Base-by-base conservation (phyloP, 2,888 invertebrate genomes). In the Napeogenes inachia region DNA sequence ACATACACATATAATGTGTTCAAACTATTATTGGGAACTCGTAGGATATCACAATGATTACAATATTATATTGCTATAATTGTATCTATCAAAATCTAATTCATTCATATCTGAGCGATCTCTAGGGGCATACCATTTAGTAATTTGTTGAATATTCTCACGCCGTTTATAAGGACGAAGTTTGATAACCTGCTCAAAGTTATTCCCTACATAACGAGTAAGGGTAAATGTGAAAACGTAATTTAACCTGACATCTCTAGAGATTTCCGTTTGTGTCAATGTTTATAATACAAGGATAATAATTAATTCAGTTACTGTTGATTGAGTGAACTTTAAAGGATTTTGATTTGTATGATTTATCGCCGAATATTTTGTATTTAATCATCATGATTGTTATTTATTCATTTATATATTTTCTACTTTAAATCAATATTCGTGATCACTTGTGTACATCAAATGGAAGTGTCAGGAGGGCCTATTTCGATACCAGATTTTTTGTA, bases 111-210 rank as follows among this genome's bases (percentile, higher is more conserved):
- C 57, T 45, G 56, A 57, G 56, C 60, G 60, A 65, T 56, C 66
- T 60, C 60, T 8, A 54, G 62, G 60, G 61, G 58, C 58, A 38
- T 53, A 61, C 62, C 64, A 65, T 66, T 62, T 59, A 59, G 65
- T 69, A 69, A 70, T 68, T 72, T 64, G 69, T 67, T 70, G 70
- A 65, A 70, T 72, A 68, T 72, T 73, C 70, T 73, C 68, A 69
- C 70, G 67, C 72, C 71, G 71, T 73, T 73, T 73, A 65, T 65
- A 69, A 69, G 70, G 73, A 70, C 71, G 61, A 73, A 73, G 70
- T 73, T 73, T 72, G 71, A 73, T 70, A 73, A 70, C 73, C 66
- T 66, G 67, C 63, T 69, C 64, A 69, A 69, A 73, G 69, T 69
- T 72, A 70, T 70, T 71, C 70, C 68, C 70, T 61, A 60, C 56